These are phyloP conservation scores for Hemiscyllium ocellatum DNA, from an alignment of 2,113 vertebrate species.

Conservation along the genomic window DNA sequence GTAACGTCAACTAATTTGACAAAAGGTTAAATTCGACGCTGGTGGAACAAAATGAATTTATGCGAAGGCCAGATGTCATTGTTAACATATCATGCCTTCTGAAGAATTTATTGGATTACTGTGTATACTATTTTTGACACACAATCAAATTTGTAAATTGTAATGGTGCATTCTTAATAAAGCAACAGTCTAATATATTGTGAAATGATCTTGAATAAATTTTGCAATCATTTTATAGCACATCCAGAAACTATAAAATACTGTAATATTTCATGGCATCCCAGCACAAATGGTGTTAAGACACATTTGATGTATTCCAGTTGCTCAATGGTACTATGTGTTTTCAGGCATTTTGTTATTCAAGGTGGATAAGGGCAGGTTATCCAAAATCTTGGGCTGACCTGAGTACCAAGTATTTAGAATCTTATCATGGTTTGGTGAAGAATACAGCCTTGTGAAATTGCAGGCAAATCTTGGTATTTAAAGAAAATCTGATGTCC, in stretches of 20 bases:
- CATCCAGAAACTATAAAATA: background rate
- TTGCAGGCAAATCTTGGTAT: background rate
- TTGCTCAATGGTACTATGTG: background rate
- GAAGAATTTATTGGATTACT: background rate
- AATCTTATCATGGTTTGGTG: background rate
- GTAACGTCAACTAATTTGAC: background rate
- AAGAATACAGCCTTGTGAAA: background rate
- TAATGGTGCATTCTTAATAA: background rate
- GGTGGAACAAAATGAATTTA: background rate
- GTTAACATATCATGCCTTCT: background rate
- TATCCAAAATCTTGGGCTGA: background rate
- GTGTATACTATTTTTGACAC: conserved; percentile 17
- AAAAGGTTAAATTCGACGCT: background rate
- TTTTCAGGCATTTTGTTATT: background rate
- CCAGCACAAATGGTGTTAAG: background rate
- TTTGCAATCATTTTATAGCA: background rate
- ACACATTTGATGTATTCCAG: background rate
- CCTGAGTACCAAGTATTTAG: background rate
- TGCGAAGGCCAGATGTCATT: background rate
- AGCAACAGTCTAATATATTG: background rate
- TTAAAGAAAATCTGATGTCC: background rate
- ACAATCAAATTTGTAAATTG: background rate
- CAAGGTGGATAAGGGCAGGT: background rate
- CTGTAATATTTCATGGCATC: background rate
- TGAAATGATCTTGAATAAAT: conserved; percentile 6